phyloP scores from a whole-genome alignment of 2,888 invertebrate species.

The Metacarcinus magister region DNA sequence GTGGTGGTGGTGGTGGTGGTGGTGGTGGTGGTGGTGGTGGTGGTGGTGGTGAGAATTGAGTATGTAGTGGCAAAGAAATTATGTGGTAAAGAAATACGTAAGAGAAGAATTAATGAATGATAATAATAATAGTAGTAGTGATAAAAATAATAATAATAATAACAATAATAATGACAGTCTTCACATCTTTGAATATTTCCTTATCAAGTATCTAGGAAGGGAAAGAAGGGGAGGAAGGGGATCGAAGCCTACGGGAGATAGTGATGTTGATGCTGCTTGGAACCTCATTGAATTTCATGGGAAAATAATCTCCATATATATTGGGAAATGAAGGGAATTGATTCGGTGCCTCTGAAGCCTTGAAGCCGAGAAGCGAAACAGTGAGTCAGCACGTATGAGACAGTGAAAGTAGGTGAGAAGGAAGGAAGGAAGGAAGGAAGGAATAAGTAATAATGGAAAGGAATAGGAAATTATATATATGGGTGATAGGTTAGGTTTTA shows the following conservation, averaged over 20 bases:
- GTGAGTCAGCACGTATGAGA: not conserved
- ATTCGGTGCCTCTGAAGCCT: not conserved
- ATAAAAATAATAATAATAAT: too few relatives aligned
- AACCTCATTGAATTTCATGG: conserved; percentile 33
- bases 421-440: not conserved
- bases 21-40: too few relatives aligned
- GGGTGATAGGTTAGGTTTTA: too few relatives aligned
- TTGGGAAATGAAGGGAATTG: conserved; percentile 41
- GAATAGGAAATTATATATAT: not conserved
- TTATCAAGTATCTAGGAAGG: too few relatives aligned
- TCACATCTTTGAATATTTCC: too few relatives aligned
- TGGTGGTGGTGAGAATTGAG: too few relatives aligned
- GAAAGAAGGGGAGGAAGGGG: not conserved
- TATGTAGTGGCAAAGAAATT: too few relatives aligned
- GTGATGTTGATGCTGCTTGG: not conserved
- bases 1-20: too few relatives aligned
- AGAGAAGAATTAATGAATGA: too few relatives aligned
- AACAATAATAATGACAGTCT: too few relatives aligned
- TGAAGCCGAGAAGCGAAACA: not conserved
- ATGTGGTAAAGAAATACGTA: too few relatives aligned
- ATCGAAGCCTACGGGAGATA: not conserved
- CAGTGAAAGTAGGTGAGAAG: not conserved
- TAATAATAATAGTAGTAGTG: too few relatives aligned
- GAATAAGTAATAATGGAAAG: not conserved
- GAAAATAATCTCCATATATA: conserved; percentile 32